Conservation (phyloP, 2,113 vertebrate species). For the Nanorana parkeri region DNA sequence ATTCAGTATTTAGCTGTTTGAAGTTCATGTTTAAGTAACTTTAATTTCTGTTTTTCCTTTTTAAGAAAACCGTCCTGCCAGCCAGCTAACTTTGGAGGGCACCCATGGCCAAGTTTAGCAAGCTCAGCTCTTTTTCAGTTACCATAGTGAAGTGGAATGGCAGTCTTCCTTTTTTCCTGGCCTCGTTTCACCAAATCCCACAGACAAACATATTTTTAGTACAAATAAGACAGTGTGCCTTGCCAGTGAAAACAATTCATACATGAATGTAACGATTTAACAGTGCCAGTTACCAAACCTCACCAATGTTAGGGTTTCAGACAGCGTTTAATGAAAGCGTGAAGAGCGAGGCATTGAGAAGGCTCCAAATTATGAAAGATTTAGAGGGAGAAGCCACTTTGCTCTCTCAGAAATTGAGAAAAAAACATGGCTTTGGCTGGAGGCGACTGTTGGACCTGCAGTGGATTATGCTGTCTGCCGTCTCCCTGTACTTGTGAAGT, state of each 20-base stretch:
- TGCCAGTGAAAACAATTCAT: constrained; percentile 75
- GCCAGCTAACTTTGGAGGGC: neutral
- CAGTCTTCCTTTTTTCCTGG: constrained; percentile 68
- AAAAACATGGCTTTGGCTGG: constrained; percentile 32
- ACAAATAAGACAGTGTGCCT: constrained; percentile 77
- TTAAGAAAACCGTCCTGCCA: neutral
- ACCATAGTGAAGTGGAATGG: constrained; percentile 36
- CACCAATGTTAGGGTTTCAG: constrained; percentile 71
- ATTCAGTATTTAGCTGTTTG: too few relatives aligned
- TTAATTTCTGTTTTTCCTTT: neutral
- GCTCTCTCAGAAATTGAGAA: constrained; percentile 6
- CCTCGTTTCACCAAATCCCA: constrained; percentile 68
- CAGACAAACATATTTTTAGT: constrained; percentile 74
- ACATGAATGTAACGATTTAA: constrained; percentile 78
- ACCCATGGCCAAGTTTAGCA: neutral
- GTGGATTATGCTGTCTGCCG: constrained; percentile 12
- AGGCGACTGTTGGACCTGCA: constrained; percentile 1
- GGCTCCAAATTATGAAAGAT: neutral
- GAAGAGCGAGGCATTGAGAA: neutral
- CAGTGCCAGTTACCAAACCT: constrained; percentile 72
- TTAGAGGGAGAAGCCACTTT: neutral
- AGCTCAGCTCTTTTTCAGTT: constrained; percentile 26
- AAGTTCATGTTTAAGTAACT: neutral
- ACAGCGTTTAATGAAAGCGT: constrained; percentile 58
- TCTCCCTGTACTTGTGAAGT: constrained; percentile 11